Evolutionary conservation across 2,888 invertebrate genomes (phyloP).

Genomic region (Hedychridium roseum): DNA sequence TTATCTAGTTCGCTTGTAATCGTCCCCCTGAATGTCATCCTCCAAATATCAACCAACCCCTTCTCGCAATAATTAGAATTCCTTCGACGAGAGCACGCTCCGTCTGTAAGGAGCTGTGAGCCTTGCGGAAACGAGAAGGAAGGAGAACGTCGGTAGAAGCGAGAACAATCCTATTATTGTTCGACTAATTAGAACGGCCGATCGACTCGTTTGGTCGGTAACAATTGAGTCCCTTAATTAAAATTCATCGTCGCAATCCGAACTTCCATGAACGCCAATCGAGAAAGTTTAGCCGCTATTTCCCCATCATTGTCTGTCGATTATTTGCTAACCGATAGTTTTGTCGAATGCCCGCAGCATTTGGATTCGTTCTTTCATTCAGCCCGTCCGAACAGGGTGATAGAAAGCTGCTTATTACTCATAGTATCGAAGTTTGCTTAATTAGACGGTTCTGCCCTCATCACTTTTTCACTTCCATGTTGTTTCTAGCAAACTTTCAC

Average conservation of each 20-base stretch:
- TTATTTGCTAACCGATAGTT: no score
- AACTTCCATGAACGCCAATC: slow-evolving; percentile 4
- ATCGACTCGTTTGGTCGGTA: slow-evolving; percentile 38
- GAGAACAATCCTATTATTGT: slow-evolving; percentile 25
- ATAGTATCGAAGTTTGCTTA: no score
- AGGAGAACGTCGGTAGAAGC: slow-evolving; percentile 9
- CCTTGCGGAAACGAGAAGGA: not conserved
- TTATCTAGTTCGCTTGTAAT: not conserved
- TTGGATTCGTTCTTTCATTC: no score
- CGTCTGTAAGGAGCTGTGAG: slow-evolving; percentile 1
- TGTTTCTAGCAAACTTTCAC: no score
- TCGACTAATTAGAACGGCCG: slow-evolving; percentile 40
- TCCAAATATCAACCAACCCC: slow-evolving; percentile 26
- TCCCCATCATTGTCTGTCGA: no score
- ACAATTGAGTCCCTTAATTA: slow-evolving; percentile 43
- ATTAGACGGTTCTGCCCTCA: no score
- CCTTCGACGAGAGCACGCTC: slow-evolving; percentile 15
- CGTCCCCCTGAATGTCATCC: slow-evolving; percentile 16
- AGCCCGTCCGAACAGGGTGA: no score
- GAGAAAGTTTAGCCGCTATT: no score
- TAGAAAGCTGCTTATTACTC: no score
- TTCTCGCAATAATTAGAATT: slow-evolving; percentile 37
- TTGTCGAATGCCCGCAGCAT: no score
- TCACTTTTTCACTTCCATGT: no score
- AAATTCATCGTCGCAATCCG: slow-evolving; percentile 40